A percentile compares a stretch with the other conserved stretches of the same genome.
Conservation (phyloP, 1,140 invertebrate species). For the Oryzaephilus surinamensis region DNA sequence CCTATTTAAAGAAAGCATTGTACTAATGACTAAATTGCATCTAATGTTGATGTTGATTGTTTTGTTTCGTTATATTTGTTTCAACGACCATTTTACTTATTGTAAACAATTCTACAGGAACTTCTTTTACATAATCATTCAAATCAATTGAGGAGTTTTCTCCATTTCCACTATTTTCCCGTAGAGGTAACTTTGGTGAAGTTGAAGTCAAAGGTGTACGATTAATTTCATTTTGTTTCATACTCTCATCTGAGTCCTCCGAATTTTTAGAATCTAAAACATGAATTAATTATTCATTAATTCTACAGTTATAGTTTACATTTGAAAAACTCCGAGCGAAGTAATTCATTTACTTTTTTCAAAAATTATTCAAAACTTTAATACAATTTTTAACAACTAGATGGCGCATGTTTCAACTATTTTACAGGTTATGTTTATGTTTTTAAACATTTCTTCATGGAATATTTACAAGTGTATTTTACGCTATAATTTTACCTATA, state of each 20-base stretch:
- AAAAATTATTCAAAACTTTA: background rate
- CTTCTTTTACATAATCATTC: constrained; percentile 32
- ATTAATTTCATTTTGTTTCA: background rate
- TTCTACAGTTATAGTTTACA: no score
- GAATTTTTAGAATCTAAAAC: constrained; percentile 20
- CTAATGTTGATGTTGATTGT: no score
- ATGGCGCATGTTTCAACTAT: background rate
- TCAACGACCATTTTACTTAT: constrained; percentile 30
- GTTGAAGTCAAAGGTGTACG: background rate
- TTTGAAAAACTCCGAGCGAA: no score
- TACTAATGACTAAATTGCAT: no score
- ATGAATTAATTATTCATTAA: background rate
- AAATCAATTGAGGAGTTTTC: constrained; percentile 4
- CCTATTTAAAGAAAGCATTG: no score
- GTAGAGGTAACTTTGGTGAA: constrained; percentile 4
- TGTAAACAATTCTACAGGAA: constrained; percentile 39
- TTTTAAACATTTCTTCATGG: background rate
- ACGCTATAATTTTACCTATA: background rate
- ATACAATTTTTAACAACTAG: background rate
- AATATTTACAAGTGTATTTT: background rate
- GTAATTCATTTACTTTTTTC: background rate
- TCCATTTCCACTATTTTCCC: constrained; percentile 1
- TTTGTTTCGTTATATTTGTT: no score
- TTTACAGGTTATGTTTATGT: background rate
- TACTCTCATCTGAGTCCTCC: no score